These are phyloP conservation scores for Lates calcarifer DNA, from an alignment of 2,113 vertebrate genomes.

Conservation along the genomic window DNA sequence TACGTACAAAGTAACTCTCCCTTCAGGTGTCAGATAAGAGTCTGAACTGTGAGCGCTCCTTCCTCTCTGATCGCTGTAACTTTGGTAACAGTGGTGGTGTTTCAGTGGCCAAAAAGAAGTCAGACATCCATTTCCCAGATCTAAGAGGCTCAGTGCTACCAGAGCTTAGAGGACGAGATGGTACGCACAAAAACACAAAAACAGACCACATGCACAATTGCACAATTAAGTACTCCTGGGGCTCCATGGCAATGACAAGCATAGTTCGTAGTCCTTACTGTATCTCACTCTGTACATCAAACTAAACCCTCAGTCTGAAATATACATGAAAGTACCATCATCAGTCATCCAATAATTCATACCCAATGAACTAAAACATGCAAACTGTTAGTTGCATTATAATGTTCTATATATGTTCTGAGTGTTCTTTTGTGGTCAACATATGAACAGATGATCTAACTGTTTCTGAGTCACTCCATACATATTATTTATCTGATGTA, in stretches of 20 bases:
- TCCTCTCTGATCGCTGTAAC: slow-evolving; percentile 27
- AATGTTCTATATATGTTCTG: too few relatives aligned
- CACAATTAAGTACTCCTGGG: too few relatives aligned
- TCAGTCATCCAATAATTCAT: too few relatives aligned
- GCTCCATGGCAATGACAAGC: too few relatives aligned
- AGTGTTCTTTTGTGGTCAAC: neutral
- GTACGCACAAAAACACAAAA: slow-evolving; percentile 1
- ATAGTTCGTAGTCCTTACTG: too few relatives aligned
- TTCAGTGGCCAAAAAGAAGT: slow-evolving; percentile 34
- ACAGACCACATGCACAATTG: neutral
- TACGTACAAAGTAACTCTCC: neutral
- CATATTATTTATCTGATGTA: neutral
- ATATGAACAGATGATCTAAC: neutral
- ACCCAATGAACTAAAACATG: too few relatives aligned
- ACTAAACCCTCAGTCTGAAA: too few relatives aligned
- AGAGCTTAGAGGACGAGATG: slow-evolving; percentile 51
- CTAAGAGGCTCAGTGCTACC: slow-evolving; percentile 36
- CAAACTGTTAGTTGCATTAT: too few relatives aligned
- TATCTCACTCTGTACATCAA: too few relatives aligned
- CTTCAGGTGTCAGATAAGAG: slow-evolving; percentile 47
- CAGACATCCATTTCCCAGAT: slow-evolving; percentile 61
- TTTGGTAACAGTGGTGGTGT: neutral
- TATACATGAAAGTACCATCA: too few relatives aligned
- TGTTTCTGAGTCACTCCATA: neutral
- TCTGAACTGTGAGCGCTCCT: slow-evolving; percentile 18